Evolutionary conservation across 1,140 invertebrate species (phyloP).

Genomic region (Bicyclus anynana): DNA sequence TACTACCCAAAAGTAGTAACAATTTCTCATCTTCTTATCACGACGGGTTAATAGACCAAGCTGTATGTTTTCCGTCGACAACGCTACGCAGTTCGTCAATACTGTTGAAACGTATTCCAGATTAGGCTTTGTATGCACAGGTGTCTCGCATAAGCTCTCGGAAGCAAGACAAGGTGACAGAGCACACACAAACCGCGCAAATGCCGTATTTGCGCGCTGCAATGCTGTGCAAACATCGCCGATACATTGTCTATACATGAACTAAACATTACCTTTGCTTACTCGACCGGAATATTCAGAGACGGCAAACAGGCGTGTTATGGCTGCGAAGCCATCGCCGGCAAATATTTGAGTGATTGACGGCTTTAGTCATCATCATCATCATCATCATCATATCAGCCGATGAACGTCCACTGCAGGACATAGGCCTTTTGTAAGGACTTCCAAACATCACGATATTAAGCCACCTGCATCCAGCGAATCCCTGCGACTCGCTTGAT

Average conservation of each 20-base stretch:
- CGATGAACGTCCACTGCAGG: too few relatives aligned
- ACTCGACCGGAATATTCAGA: constrained; percentile 44
- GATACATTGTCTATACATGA: constrained; percentile 34
- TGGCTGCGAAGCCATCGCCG: constrained; percentile 19
- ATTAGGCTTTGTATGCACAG: not conserved
- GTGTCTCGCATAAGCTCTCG: not conserved
- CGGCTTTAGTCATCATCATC: too few relatives aligned
- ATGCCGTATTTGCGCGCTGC: constrained; percentile 30
- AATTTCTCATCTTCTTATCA: too few relatives aligned
- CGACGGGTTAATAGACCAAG: too few relatives aligned
- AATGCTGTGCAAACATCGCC: constrained; percentile 31
- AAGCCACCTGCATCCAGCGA: too few relatives aligned
- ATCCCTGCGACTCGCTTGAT: too few relatives aligned
- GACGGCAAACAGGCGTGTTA: constrained; percentile 32
- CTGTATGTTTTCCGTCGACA: too few relatives aligned
- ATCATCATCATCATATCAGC: too few relatives aligned
- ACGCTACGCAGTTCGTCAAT: too few relatives aligned
- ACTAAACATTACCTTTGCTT: constrained; percentile 54
- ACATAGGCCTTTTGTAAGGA: too few relatives aligned
- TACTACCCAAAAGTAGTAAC: too few relatives aligned
- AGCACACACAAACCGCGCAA: constrained; percentile 22
- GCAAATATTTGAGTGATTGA: constrained; percentile 59
- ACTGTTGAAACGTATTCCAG: not conserved
- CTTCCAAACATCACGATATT: too few relatives aligned
- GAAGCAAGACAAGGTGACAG: constrained; percentile 25